These are phyloP conservation scores for Diadophis punctatus DNA, from an alignment of 2,113 vertebrate genomes.

Conservation along the genomic window DNA sequence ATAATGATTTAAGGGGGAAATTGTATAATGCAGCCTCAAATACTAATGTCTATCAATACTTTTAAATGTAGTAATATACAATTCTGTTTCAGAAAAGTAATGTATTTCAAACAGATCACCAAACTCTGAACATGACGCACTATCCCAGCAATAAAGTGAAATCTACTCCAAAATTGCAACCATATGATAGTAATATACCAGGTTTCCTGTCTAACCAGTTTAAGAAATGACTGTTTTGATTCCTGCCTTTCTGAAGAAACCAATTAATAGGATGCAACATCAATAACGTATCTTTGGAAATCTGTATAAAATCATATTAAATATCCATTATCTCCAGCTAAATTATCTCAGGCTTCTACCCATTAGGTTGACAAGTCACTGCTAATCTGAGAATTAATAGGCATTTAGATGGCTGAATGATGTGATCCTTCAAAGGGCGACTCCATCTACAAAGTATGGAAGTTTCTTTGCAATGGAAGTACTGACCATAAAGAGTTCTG, in stretches of 20 bases:
- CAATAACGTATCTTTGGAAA: not conserved
- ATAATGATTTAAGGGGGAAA: constrained; percentile 59
- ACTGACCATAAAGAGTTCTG: not conserved
- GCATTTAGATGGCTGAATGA: not conserved
- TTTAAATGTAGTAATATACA: constrained; percentile 63
- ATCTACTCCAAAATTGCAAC: not conserved
- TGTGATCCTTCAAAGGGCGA: not conserved
- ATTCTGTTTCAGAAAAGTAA: constrained; percentile 84
- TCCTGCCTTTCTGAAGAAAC: not conserved
- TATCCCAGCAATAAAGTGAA: not conserved
- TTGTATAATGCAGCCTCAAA: constrained; percentile 59
- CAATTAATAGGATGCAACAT: not conserved
- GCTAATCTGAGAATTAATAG: not conserved
- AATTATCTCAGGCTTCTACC: not conserved
- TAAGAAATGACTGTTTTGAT: not conserved
- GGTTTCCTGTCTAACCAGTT: not conserved
- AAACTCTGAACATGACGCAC: constrained; percentile 78
- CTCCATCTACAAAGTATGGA: not conserved
- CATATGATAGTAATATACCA: not conserved
- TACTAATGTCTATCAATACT: constrained; percentile 54
- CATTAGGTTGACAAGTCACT: not conserved
- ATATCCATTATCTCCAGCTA: not conserved
- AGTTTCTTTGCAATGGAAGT: not conserved
- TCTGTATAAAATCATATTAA: not conserved
- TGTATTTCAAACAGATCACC: constrained; percentile 78